phyloP scores from a whole-genome alignment of 2,888 invertebrate genomes.

The Lissonota sp. region DNA sequence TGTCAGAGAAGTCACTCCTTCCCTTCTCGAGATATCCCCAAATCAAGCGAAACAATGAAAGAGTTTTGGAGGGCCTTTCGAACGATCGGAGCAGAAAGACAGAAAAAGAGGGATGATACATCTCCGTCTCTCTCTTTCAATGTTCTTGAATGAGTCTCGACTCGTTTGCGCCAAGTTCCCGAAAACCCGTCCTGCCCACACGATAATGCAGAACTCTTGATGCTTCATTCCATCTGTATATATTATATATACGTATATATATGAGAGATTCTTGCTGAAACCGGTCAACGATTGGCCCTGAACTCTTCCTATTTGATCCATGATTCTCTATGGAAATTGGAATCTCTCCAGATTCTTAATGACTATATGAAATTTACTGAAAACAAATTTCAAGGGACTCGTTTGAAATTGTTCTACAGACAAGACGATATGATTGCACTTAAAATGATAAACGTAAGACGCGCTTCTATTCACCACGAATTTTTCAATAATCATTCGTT shows the following conservation, averaged over 20 bases:
- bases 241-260: constrained; percentile 9
- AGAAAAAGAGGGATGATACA: neutral
- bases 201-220: constrained; percentile 64
- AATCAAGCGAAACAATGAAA: constrained; percentile 80
- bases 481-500: constrained; percentile 43
- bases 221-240: constrained; percentile 10
- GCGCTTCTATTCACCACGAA: neutral
- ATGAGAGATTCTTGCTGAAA: constrained; percentile 15
- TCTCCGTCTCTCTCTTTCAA: constrained; percentile 33
- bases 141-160: constrained; percentile 77
- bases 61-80: constrained; percentile 68
- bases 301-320: no score
- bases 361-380: neutral
- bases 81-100: constrained; percentile 16
- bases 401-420: neutral
- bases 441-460: neutral
- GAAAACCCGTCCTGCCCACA: constrained; percentile 78
- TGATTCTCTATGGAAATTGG: no score
- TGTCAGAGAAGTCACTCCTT: constrained; percentile 52
- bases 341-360: no score
- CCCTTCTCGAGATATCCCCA: constrained; percentile 69
- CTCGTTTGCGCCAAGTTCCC: constrained; percentile 50
- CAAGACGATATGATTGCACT: no score
- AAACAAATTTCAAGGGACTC: neutral
- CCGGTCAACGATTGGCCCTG: no score